Percentiles rank a stretch among this genome's conserved stretches.
Conservation (phyloP, 2,797 vertebrate species). For the Lophotriccus pileatus region DNA sequence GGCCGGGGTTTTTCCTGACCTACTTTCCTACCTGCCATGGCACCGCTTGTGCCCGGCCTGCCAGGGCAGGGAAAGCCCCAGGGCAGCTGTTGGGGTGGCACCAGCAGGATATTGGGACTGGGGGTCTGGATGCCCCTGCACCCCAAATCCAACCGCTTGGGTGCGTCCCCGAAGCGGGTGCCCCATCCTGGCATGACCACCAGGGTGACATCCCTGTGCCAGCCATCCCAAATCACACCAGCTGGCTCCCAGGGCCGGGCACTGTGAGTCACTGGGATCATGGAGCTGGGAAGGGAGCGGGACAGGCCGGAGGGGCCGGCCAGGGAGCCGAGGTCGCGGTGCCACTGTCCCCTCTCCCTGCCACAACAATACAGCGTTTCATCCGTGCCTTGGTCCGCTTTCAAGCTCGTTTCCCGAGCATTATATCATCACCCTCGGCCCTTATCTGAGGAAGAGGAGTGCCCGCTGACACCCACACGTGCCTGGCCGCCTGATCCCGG, state of each 20-base stretch:
- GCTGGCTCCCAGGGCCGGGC: background rate
- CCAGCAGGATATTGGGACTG: fast-evolving
- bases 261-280: background rate
- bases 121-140: fast-evolving
- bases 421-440: background rate
- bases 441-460: slow-evolving; percentile 15
- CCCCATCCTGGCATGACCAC: fast-evolving
- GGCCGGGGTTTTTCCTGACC: slow-evolving; percentile 48
- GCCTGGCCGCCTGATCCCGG: background rate
- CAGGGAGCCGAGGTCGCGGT: background rate
- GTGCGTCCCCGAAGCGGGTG: fast-evolving
- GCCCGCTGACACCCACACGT: background rate
- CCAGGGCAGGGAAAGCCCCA: background rate
- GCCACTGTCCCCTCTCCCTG: background rate
- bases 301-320: background rate
- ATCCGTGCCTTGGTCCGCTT: background rate
- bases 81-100: fast-evolving
- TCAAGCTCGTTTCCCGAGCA: slow-evolving; percentile 39
- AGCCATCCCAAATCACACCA: background rate
- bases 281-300: background rate
- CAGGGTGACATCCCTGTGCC: background rate
- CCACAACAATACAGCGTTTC: background rate
- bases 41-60: background rate
- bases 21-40: slow-evolving; percentile 24
- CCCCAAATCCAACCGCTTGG: fast-evolving